Evolutionary conservation across 2,113 vertebrate genomes (phyloP).

Genomic region (Prietella phreatophila): DNA sequence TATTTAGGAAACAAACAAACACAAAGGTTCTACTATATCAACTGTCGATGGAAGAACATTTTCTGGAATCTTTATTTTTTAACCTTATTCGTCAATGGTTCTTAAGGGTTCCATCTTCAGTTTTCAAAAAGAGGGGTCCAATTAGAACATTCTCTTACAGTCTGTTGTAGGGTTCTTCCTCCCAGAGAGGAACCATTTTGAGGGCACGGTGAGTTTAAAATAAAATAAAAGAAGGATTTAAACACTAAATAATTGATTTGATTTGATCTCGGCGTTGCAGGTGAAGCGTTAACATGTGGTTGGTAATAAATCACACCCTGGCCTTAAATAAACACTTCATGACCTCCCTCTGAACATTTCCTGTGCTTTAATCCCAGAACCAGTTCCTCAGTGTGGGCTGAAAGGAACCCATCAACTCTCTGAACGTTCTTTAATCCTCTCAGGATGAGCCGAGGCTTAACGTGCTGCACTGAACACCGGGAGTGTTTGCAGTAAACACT

Average conservation of each 20-base stretch:
- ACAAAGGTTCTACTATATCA: not conserved
- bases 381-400: not conserved
- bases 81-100: not conserved
- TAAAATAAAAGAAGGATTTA: no score
- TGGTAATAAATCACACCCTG: not conserved
- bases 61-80: not conserved
- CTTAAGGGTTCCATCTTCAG: not conserved
- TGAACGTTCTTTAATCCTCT: not conserved
- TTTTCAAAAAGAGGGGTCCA: not conserved
- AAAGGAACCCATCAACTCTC: not conserved
- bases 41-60: not conserved
- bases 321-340: not conserved
- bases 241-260: no score
- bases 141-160: not conserved
- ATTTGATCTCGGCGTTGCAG: not conserved
- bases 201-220: no score
- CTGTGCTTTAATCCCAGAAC: not conserved
- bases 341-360: not conserved
- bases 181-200: no score
- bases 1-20: not conserved
- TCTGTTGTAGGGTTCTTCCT: not conserved
- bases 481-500: conserved; percentile 28
- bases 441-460: not conserved
- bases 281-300: not conserved
- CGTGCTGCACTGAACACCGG: not conserved